These are phyloP conservation scores for Sinocyclocheilus maitianheensis DNA, from an alignment of 2,113 vertebrate genomes.

Conservation along the genomic window DNA sequence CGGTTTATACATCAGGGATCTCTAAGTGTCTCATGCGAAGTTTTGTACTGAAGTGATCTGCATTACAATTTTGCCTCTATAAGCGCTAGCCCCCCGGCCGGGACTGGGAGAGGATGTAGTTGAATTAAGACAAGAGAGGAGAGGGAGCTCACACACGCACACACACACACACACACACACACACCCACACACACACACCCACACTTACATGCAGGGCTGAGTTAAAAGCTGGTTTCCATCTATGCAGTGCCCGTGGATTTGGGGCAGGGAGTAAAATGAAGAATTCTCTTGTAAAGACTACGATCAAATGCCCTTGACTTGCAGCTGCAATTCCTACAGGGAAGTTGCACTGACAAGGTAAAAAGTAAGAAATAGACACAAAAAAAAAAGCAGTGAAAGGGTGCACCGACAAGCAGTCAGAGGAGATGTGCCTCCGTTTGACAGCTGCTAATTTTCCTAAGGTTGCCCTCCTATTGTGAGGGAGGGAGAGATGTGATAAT, in stretches of 20 bases:
- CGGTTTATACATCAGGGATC: slow-evolving; percentile 38
- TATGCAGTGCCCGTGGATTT: slow-evolving; percentile 40
- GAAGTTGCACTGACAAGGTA: slow-evolving; percentile 26
- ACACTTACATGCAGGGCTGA: not conserved
- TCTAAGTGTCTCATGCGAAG: slow-evolving; percentile 3
- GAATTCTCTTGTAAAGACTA: slow-evolving; percentile 41
- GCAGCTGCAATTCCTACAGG: slow-evolving; percentile 28
- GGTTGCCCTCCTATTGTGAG: slow-evolving; percentile 47
- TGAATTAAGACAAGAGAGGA: slow-evolving; percentile 48
- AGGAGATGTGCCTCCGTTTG: slow-evolving; percentile 43
- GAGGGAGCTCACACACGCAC: slow-evolving; percentile 21
- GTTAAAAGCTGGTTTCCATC: slow-evolving; percentile 43
- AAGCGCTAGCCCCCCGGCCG: slow-evolving; percentile 33
- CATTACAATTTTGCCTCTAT: slow-evolving; percentile 37
- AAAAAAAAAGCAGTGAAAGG: not conserved
- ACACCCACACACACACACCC: not conserved
- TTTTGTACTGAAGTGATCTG: slow-evolving; percentile 34
- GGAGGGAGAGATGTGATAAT: slow-evolving; percentile 54
- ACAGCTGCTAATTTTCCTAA: slow-evolving; percentile 54
- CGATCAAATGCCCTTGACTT: slow-evolving; percentile 38
- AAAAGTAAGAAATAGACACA: not conserved
- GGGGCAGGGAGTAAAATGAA: slow-evolving; percentile 29
- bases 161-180: slow-evolving; percentile 5
- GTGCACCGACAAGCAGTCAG: slow-evolving; percentile 20
- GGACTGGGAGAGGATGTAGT: slow-evolving; percentile 28